Conservation (phyloP, 2,113 vertebrate genomes). For the Cottus gobio region DNA sequence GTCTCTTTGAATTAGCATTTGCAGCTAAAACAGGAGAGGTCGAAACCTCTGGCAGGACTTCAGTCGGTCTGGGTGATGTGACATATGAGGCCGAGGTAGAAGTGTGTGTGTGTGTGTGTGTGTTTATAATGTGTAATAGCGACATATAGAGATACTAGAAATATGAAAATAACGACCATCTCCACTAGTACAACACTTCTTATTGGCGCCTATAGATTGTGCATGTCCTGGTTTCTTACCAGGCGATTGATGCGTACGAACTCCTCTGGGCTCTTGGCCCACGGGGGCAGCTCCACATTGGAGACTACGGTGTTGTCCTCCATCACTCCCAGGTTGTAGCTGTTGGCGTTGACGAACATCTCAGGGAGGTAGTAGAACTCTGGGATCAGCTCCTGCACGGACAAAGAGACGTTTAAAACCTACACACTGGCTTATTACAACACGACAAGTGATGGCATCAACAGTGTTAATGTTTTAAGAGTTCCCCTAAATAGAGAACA, state of each 20-base stretch:
- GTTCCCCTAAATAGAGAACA: neutral
- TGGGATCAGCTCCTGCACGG: conserved; percentile 93
- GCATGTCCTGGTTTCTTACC: conserved; percentile 78
- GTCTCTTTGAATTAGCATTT: conserved; percentile 74
- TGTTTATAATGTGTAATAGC: neutral
- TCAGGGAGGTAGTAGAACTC: conserved; percentile 99
- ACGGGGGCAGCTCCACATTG: conserved; percentile 97
- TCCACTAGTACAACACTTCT: neutral
- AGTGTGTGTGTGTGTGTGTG: neutral
- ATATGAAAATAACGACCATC: neutral
- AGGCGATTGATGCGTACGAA: conserved; percentile 97
- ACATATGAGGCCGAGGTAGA: neutral
- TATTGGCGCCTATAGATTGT: neutral
- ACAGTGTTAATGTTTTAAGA: neutral
- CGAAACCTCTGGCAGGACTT: conserved; percentile 33
- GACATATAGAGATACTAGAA: neutral
- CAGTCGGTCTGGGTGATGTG: neutral
- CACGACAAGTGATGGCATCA: neutral
- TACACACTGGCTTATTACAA: neutral
- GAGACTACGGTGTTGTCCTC: conserved; percentile 95
- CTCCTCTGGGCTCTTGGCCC: conserved; percentile 98
- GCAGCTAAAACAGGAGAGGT: conserved; percentile 25
- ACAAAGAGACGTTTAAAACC: neutral
- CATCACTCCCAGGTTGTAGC: conserved; percentile 98
- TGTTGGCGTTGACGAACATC: conserved; percentile 98